Base-by-base conservation (phyloP, 1,140 invertebrate species). In the Cylas formicarius region DNA sequence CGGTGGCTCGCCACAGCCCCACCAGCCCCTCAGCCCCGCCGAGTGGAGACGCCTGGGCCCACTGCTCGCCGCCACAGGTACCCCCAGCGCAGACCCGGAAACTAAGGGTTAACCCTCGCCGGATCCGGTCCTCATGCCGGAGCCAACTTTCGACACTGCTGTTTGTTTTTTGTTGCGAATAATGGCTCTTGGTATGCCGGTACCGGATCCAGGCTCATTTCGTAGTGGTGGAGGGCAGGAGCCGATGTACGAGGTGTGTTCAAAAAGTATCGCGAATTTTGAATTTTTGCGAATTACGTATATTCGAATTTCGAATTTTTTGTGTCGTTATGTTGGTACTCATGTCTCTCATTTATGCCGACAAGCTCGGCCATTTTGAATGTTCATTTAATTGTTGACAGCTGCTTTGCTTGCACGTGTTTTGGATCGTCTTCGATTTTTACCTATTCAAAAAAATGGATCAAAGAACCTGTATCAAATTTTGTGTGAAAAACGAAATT, bases 21-120 rank as follows among this genome's bases (percentile, higher is more conserved):
- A 45, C 37, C 49, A 48, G 42, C 59, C 66, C 50, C 63, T 69
- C 55, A 67, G 63, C 56, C 58, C 70, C 46, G 62, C 64, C 60
- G 67, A 71, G 52, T 73, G 70, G 68, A 75, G 73, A 66, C 67
- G 68, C 58, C 67, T 73, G 57, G 69, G 71, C 50, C 66, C 62
- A 48, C 65, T 72, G 60, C 66, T 71, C 65, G 69, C 70, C 58
- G 71, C 67, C 62, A 69, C 71, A 74, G 71, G 70, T 75, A 68
- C 69, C 48, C 42, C 38, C 48, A 45, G n/a, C n/a, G n/a, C 33
- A 43, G 35, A 36, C 36, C 10, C 20, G n/a, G n/a, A n/a, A n/a
- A n/a, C n/a, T n/a, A n/a, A n/a, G n/a, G n/a, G n/a, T n/a, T n/a
- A n/a, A n/a, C n/a, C n/a, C n/a, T n/a, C n/a, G n/a, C n/a, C n/a